These are phyloP conservation scores for Heterodera filipjevi DNA, from an alignment of 2,888 invertebrate genomes.

Conservation along the genomic window DNA sequence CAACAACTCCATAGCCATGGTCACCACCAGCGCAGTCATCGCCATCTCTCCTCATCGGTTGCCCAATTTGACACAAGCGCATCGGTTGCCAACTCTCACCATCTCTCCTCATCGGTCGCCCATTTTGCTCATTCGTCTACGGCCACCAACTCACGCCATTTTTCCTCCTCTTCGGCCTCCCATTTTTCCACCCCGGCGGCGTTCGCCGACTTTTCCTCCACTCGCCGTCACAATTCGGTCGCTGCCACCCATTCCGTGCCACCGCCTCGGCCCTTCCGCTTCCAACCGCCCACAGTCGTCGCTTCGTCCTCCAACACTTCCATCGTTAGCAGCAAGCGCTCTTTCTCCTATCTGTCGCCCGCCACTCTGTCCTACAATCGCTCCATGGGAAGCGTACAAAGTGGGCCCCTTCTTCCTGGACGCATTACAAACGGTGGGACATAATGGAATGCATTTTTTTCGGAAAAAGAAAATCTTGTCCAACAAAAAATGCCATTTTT, in stretches of 20 bases:
- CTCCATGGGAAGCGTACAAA: neutral
- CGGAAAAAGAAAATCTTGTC: too few species aligned
- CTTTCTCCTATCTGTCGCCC: conserved; percentile 2
- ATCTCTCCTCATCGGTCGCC: too few species aligned
- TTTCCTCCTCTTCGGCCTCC: neutral
- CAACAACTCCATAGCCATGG: neutral
- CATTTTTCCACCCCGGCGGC: neutral
- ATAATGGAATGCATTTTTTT: neutral
- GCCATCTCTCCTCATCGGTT: neutral
- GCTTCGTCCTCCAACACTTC: neutral
- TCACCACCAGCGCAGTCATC: neutral
- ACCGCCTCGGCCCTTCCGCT: neutral
- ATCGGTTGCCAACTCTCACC: neutral
- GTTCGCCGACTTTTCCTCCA: neutral
- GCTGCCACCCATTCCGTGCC: neutral
- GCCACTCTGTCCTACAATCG: neutral
- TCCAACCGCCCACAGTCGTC: neutral
- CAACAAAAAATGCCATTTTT: too few species aligned
- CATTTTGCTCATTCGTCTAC: too few species aligned
- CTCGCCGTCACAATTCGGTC: neutral
- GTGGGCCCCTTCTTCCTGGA: neutral
- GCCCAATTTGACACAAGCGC: neutral
- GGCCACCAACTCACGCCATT: too few species aligned
- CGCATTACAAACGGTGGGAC: neutral
- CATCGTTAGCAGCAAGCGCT: neutral